A percentile compares a stretch with the other conserved stretches of the same genome.
Conservation (phyloP, 2,888 invertebrate species). For the Eulithis prunata region DNA sequence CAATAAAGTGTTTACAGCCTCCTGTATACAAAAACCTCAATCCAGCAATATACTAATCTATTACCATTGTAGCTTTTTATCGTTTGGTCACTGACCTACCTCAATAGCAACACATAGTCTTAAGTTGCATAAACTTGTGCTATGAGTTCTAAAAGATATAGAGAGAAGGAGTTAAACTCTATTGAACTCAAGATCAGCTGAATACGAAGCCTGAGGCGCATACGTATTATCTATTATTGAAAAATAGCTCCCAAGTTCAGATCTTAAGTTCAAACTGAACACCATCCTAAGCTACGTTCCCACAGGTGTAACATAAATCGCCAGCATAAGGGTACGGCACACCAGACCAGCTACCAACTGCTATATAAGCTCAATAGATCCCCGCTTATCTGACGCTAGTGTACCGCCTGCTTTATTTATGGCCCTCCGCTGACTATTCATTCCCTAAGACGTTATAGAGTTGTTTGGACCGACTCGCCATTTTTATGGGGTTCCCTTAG, state of each 20-base stretch:
- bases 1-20: too few species aligned
- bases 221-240: constrained; percentile 27
- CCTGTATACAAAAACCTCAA: too few species aligned
- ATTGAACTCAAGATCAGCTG: constrained; percentile 7
- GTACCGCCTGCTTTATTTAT: constrained; percentile 68
- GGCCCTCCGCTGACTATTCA: constrained; percentile 69
- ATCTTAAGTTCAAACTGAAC: constrained; percentile 26
- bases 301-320: constrained; percentile 70
- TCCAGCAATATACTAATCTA: too few species aligned
- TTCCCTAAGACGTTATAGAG: constrained; percentile 67
- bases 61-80: too few species aligned
- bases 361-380: constrained; percentile 77
- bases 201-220: constrained; percentile 5
- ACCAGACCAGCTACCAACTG: constrained; percentile 63
- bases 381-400: constrained; percentile 73
- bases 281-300: constrained; percentile 46
- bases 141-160: background rate
- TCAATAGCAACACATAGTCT: too few species aligned
- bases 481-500: constrained; percentile 59
- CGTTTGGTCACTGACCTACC: too few species aligned
- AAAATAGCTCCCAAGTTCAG: constrained; percentile 28
- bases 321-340: constrained; percentile 54
- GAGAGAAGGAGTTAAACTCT: constrained; percentile 8
- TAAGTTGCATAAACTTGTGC: too few species aligned
- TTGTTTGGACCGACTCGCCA: constrained; percentile 62